Base-by-base conservation (phyloP, 2,797 vertebrate genomes). In the Schizopygopsis malacanthus region DNA sequence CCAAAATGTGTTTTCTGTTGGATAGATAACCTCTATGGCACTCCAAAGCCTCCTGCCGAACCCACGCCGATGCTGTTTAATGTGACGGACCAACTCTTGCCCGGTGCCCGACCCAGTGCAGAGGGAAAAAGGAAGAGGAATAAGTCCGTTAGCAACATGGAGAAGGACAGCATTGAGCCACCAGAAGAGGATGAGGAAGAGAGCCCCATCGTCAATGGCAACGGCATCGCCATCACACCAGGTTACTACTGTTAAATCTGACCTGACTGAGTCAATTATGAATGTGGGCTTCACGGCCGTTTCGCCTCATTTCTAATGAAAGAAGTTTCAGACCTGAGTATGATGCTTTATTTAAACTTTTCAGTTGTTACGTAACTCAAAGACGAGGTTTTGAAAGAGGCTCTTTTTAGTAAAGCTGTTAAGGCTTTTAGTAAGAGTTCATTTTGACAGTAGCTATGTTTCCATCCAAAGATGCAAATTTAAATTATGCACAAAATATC, bases 121-220 rank as follows among this genome's bases (percentile, higher is more conserved):
- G 97, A 99, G 95, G 98, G 98, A 91, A 99, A 99, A 91, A 96
- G 98, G 88, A 99, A 98, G 92, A 97, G 98, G 92, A 99, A 99
- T 93, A 99, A 99, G 89, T 99, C 98, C 52, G 98, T 99, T 88
- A 99, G 97, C 95, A 99, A 99, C 94, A 99, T 99, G 98, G 98
- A 99, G 92, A 99, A 99, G 94, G 97, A 97, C 90, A 96, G 98
- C 93, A 97, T 98, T 87, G 97, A 98, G 90, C 97, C 97, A 0
- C 95, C 95, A 0, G 95, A 95, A 90, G 95, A 96, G 89, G 95
- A 96, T 86, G 98, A 99, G 84, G 98, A 99, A 89, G 98, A 99
- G 91, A 97, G 96, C 88, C 96, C 97, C 4, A 95, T 98, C 69
- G 95, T 99, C 93, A 99, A 99, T 20, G 98, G 98, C 92, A 99